phyloP scores from a whole-genome alignment of 2,797 vertebrate species.

The Sebastes itinus region DNA sequence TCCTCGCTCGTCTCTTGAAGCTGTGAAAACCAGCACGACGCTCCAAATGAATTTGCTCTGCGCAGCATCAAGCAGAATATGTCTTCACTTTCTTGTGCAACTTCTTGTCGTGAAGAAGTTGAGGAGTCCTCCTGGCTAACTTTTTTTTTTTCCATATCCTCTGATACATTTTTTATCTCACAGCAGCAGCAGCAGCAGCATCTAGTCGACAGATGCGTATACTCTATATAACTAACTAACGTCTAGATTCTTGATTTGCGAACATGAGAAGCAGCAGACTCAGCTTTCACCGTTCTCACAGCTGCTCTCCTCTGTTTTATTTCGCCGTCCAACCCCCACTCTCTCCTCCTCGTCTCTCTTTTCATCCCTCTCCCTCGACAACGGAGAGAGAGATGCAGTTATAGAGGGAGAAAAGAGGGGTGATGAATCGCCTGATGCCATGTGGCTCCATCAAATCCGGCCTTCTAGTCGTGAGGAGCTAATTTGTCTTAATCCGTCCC shows the following conservation, averaged over 20 bases:
- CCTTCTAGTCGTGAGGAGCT: conserved; percentile 57
- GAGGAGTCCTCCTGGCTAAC: conserved; percentile 10
- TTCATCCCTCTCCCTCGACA: background rate
- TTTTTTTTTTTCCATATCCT: background rate
- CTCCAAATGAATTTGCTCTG: conserved; percentile 28
- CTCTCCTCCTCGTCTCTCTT: conserved; percentile 19
- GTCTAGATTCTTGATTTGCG: conserved; percentile 1
- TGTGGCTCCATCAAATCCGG: conserved; percentile 67
- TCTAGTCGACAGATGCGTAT: background rate
- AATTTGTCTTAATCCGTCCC: conserved; percentile 75
- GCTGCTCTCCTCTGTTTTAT: background rate
- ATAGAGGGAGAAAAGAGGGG: conserved; percentile 4
- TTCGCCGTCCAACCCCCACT: background rate
- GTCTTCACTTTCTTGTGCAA: conserved; percentile 1
- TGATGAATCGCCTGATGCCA: conserved; percentile 49
- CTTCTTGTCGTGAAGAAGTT: conserved; percentile 20
- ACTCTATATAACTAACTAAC: background rate
- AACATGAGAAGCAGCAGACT: conserved; percentile 12
- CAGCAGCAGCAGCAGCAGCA: background rate
- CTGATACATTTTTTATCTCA: background rate
- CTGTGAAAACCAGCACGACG: conserved; percentile 12
- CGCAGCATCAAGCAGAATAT: conserved; percentile 40
- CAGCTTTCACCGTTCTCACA: background rate
- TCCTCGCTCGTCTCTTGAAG: conserved; percentile 27
- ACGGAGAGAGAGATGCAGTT: conserved; percentile 17